Evolutionary conservation across 2,888 invertebrate species (phyloP).

Genomic region (Ornithoptera priamus): DNA sequence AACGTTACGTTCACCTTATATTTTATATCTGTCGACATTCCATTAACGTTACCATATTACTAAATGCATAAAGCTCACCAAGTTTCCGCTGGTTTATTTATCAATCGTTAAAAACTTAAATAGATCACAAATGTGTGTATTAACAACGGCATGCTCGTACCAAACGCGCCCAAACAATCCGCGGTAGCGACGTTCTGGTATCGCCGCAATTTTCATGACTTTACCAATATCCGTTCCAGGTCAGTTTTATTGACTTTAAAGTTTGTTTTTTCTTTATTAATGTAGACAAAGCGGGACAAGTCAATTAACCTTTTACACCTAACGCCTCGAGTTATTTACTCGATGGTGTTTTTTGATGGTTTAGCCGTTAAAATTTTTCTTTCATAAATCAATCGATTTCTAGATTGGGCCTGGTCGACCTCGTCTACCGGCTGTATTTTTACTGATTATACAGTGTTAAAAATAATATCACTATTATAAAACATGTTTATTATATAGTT

Average conservation of each 20-base stretch:
- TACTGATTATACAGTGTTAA: no score
- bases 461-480: no score
- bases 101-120: slow-evolving; percentile 63
- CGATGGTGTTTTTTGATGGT: neutral
- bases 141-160: slow-evolving; percentile 28
- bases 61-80: slow-evolving; percentile 44
- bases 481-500: no score
- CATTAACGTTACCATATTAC: slow-evolving; percentile 14
- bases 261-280: slow-evolving; percentile 29
- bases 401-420: neutral
- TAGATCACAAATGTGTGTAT: slow-evolving; percentile 37
- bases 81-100: slow-evolving; percentile 48
- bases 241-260: slow-evolving; percentile 34
- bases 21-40: slow-evolving; percentile 17
- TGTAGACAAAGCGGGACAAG: slow-evolving; percentile 19
- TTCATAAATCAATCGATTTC: neutral
- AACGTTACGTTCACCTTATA: slow-evolving; percentile 4
- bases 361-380: neutral
- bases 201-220: slow-evolving; percentile 39
- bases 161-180: slow-evolving; percentile 36
- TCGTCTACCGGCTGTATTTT: no score
- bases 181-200: slow-evolving; percentile 37
- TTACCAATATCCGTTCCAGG: slow-evolving; percentile 45
- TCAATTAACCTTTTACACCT: slow-evolving; percentile 23
- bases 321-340: neutral